Percentiles rank a stretch among this genome's conserved stretches.
Evolutionary conservation across 2,888 invertebrate genomes (phyloP).

Genomic region (Odontocolon sp.): DNA sequence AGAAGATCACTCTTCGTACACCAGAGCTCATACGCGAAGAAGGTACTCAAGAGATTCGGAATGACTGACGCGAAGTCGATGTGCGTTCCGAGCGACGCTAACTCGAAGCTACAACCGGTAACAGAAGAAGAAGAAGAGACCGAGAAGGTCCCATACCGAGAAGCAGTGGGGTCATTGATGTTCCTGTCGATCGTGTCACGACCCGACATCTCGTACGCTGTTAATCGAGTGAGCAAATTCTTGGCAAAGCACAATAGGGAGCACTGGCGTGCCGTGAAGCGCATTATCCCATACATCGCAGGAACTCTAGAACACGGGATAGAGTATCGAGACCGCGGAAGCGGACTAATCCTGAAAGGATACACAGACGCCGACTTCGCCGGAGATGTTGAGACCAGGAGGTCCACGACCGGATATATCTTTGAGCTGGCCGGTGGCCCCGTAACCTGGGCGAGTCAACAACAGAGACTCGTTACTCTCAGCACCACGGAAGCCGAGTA

Average conservation of each 20-base stretch:
- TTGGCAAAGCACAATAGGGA: neutral
- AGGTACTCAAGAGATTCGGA: neutral
- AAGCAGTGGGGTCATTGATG: neutral
- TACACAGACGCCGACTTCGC: neutral
- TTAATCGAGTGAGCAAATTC: neutral
- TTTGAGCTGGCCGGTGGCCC: neutral
- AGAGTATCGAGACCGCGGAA: neutral
- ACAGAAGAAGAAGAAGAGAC: neutral
- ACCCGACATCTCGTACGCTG: neutral
- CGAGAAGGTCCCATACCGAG: neutral
- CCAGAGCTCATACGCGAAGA: neutral
- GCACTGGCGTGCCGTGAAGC: neutral
- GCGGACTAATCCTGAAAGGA: neutral
- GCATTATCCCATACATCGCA: neutral
- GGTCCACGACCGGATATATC: constrained; percentile 11
- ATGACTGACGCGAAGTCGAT: neutral
- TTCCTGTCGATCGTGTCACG: neutral
- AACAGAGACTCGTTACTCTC: constrained; percentile 12
- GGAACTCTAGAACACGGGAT: neutral
- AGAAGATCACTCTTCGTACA: neutral
- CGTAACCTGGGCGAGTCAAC: constrained; percentile 15
- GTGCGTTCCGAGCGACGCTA: neutral
- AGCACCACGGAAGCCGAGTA: too few relatives aligned
- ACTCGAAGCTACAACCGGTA: neutral
- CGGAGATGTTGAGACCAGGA: neutral